phyloP scores from a whole-genome alignment of 1,140 invertebrate species.

The Centruroides sculpturatus region DNA sequence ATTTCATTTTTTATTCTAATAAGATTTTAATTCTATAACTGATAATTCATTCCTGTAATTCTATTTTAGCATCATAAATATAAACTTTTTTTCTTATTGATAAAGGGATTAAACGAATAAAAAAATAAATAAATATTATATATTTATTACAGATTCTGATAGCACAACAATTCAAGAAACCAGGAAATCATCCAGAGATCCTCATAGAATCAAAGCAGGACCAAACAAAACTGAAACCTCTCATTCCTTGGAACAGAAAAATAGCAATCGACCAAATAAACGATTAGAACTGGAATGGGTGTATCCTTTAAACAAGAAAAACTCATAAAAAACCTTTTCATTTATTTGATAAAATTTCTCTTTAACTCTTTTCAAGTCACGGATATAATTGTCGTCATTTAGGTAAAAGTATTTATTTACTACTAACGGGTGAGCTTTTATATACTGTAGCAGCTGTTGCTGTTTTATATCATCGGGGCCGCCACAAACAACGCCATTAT shows the following conservation, averaged over 20 bases:
- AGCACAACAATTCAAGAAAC: background rate
- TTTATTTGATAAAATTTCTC: background rate
- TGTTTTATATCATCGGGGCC: slow-evolving; percentile 75
- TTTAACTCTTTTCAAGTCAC: slow-evolving; percentile 40
- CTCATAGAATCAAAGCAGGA: background rate
- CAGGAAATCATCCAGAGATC: background rate
- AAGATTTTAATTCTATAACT: no score
- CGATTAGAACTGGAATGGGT: slow-evolving; percentile 67
- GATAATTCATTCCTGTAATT: no score
- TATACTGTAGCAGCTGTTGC: slow-evolving; percentile 87
- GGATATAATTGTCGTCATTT: slow-evolving; percentile 83
- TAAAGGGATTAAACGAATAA: no score
- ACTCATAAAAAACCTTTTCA: background rate
- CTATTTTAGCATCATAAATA: no score
- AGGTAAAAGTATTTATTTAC: slow-evolving; percentile 70
- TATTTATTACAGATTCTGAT: no score
- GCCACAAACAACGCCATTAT: slow-evolving; percentile 82
- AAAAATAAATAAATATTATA: no score
- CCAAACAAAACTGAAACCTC: background rate
- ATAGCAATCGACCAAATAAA: slow-evolving; percentile 8
- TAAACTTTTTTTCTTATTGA: no score
- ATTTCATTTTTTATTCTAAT: no score
- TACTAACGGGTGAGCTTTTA: slow-evolving; percentile 79
- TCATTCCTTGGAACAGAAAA: background rate
- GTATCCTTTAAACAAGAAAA: slow-evolving; percentile 39